phyloP scores from a whole-genome alignment of 1,140 invertebrate species.

The Dryas iulia region DNA sequence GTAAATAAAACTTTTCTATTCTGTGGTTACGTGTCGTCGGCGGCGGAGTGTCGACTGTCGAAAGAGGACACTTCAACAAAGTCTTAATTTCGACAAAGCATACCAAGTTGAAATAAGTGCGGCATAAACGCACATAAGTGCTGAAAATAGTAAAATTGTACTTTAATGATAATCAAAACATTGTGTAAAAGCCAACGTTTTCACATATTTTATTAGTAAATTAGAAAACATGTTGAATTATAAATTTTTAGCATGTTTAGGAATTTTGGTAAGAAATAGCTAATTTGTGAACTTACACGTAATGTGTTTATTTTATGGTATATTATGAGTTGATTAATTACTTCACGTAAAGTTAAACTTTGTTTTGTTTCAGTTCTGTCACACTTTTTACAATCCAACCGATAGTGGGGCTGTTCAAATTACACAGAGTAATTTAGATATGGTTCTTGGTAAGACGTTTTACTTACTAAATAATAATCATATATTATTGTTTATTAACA shows the following conservation, averaged over 20 bases:
- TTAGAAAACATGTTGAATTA: slow-evolving; percentile 38
- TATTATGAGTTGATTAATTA: slow-evolving; percentile 56
- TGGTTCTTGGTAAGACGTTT: slow-evolving; percentile 86
- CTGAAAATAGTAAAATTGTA: not conserved
- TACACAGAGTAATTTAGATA: slow-evolving; percentile 89
- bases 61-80: not conserved
- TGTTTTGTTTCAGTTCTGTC: slow-evolving; percentile 83
- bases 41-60: not conserved
- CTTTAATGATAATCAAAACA: not conserved
- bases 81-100: not conserved
- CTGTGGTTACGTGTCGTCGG: slow-evolving; percentile 1
- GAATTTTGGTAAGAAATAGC: slow-evolving; percentile 62
- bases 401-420: slow-evolving; percentile 89
- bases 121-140: not conserved
- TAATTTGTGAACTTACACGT: slow-evolving; percentile 2
- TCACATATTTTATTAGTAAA: not conserved
- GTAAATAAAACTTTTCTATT: not conserved
- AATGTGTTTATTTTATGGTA: slow-evolving; percentile 60
- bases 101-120: not conserved
- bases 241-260: slow-evolving; percentile 41
- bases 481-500: not conserved
- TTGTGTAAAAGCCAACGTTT: not conserved
- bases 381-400: slow-evolving; percentile 84
- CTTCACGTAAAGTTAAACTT: slow-evolving; percentile 37
- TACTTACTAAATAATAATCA: not conserved